Percentiles rank a stretch among this genome's conserved stretches.
phyloP scores from a whole-genome alignment of 2,113 vertebrate species.

The Willisornis vidua region DNA sequence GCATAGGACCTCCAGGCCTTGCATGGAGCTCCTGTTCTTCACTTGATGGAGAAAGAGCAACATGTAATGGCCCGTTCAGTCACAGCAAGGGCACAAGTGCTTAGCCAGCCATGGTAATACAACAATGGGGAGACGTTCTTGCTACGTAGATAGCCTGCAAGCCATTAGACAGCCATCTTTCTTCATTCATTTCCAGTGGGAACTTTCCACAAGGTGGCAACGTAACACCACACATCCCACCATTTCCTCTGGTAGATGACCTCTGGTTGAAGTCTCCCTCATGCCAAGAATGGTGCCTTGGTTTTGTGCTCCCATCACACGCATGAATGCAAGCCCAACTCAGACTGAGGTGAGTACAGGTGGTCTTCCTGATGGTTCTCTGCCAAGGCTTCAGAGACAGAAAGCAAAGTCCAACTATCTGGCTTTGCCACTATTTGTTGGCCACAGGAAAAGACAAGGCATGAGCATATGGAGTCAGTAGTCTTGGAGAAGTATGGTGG shows the following conservation, averaged over 20 bases:
- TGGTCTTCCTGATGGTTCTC: not conserved
- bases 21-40: not conserved
- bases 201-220: constrained; percentile 73
- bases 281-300: not conserved
- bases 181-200: constrained; percentile 5
- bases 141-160: rapidly evolving
- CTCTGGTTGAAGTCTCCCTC: not conserved
- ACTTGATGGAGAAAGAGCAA: not conserved
- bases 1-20: not conserved
- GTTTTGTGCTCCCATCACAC: not conserved
- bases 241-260: not conserved
- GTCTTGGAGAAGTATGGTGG: not conserved
- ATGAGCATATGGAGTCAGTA: not conserved
- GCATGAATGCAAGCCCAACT: not conserved
- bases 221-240: constrained; percentile 51
- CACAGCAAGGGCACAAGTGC: not conserved
- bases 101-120: not conserved
- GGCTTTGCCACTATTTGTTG: not conserved
- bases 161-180: constrained; percentile 9
- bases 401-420: not conserved
- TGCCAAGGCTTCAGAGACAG: not conserved
- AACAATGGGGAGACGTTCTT: not conserved
- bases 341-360: not conserved
- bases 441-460: not conserved
- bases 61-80: not conserved